Conservation (phyloP, 2,888 invertebrate genomes). For the Sepioteuthis lessoniana region DNA sequence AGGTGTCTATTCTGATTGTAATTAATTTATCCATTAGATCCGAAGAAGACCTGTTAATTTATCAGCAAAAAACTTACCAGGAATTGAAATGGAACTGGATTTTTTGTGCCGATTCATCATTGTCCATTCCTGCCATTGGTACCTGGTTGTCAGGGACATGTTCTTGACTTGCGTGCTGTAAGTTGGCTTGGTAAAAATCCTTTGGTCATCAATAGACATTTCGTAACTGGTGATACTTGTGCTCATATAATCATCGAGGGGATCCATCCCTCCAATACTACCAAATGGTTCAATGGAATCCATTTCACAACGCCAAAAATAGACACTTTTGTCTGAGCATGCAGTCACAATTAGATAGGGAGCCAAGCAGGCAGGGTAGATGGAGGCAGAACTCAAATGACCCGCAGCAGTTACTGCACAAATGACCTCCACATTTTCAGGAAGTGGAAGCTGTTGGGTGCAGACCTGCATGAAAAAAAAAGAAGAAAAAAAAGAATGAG, state of each 20-base stretch:
- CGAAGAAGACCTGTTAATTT: no score
- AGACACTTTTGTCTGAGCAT: slow-evolving; percentile 83
- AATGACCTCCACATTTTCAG: slow-evolving; percentile 91
- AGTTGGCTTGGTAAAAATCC: slow-evolving; percentile 56
- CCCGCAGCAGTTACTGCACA: slow-evolving; percentile 96
- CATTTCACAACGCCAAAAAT: slow-evolving; percentile 73
- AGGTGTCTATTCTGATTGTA: no score
- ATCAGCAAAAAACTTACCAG: slow-evolving; percentile 81
- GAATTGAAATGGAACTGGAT: slow-evolving; percentile 82
- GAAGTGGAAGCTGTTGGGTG: slow-evolving; percentile 89
- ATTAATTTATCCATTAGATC: no score
- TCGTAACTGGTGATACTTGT: slow-evolving; percentile 58
- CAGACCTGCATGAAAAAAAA: slow-evolving; percentile 81
- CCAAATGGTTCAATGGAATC: slow-evolving; percentile 25
- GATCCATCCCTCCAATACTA: slow-evolving; percentile 37
- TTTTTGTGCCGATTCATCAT: slow-evolving; percentile 83
- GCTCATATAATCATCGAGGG: slow-evolving; percentile 50
- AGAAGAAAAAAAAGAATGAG: background rate
- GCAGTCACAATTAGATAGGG: slow-evolving; percentile 97
- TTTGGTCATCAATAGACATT: slow-evolving; percentile 61
- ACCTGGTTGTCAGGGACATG: slow-evolving; percentile 70
- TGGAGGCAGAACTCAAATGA: slow-evolving; percentile 95
- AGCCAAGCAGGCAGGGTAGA: slow-evolving; percentile 98
- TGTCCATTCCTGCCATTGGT: slow-evolving; percentile 91
- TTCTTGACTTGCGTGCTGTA: slow-evolving; percentile 55